Base-by-base conservation (phyloP, 2,113 vertebrate genomes). In the Symphodus melops region DNA sequence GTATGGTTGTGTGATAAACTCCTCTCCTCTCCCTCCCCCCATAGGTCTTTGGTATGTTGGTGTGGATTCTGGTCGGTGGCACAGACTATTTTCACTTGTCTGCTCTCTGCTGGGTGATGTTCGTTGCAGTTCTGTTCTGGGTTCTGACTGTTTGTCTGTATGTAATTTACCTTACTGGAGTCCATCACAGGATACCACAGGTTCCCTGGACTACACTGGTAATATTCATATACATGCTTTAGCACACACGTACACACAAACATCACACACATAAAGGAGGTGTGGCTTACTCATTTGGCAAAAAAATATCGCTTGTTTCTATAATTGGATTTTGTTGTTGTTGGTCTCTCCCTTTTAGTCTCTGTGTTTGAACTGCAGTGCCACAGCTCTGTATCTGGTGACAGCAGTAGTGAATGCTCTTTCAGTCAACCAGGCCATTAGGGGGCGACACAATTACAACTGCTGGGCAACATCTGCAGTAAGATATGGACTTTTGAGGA, bases 381-480 rank as follows among this genome's bases (percentile, higher is more conserved):
- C 96, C 63, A 93, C 95, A 33, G 4, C 93, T 82, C 83, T 98
- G 44, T 98, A 97, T 89, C 92, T 97, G 90, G 94, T 95, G n/a
- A 93, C 96, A 21, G 95, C 96, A 28, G 85, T 96, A 9, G 93
- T 96, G 60, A 93, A 96, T 6, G 94, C 94, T 3, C 75, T 94
- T 48, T 95, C 94, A 1, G 89, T 96, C 66, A 93, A 86, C 72
- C 88, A 92, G 4, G 95, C 95, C 68, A 85, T 70, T 42, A 92
- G 94, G 41, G 93, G 87, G n/a, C 86, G 89, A 69, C 95, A 97
- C 90, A 96, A 96, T 87, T 97, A 96, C 91, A 96, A 95, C 92
- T 96, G 96, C 89, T 97, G 97, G 97, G 92, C 95, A 1, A 95
- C 95, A 79, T 97, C 97, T 8, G 95, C 96, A 69, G 97, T 99